These are phyloP conservation scores for Pseudopleuronectes americanus DNA, from an alignment of 2,797 vertebrate species.

Conservation along the genomic window DNA sequence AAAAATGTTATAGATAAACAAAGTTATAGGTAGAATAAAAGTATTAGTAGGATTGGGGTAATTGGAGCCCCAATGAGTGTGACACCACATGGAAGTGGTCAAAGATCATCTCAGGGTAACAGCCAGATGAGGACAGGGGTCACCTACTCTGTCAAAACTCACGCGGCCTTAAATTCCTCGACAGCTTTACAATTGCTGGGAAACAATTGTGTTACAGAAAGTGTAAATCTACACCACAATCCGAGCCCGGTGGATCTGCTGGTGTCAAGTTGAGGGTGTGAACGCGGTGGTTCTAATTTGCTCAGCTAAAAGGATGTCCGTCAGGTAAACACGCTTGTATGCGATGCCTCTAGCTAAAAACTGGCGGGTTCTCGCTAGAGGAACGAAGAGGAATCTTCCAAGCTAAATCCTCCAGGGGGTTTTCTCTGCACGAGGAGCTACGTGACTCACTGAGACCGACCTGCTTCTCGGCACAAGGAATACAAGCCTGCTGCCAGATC, in stretches of 20 bases:
- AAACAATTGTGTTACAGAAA: constrained; percentile 33
- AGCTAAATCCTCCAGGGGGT: constrained; percentile 6
- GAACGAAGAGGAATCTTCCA: constrained; percentile 50
- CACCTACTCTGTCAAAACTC: constrained; percentile 38
- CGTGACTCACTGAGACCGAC: constrained; percentile 24
- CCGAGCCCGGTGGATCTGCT: constrained; percentile 34
- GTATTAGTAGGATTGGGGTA: neutral
- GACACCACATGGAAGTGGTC: constrained; percentile 30
- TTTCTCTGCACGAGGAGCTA: constrained; percentile 25
- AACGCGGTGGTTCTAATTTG: constrained; percentile 24
- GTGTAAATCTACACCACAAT: constrained; percentile 51
- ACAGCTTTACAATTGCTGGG: constrained; percentile 45
- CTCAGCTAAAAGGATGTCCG: constrained; percentile 21
- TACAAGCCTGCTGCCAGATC: constrained; percentile 31
- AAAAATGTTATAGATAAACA: too few species aligned
- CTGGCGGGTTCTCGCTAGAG: constrained; percentile 20
- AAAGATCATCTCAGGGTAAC: constrained; percentile 37
- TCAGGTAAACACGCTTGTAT: constrained; percentile 19
- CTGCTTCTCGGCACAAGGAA: constrained; percentile 26
- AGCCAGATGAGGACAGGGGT: constrained; percentile 31
- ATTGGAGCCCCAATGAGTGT: neutral
- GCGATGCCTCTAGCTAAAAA: constrained; percentile 23
- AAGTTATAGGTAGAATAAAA: too few species aligned
- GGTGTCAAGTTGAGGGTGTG: constrained; percentile 39
- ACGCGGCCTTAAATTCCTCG: constrained; percentile 38